Conservation (phyloP, 2,888 invertebrate species). For the Nomada flava region DNA sequence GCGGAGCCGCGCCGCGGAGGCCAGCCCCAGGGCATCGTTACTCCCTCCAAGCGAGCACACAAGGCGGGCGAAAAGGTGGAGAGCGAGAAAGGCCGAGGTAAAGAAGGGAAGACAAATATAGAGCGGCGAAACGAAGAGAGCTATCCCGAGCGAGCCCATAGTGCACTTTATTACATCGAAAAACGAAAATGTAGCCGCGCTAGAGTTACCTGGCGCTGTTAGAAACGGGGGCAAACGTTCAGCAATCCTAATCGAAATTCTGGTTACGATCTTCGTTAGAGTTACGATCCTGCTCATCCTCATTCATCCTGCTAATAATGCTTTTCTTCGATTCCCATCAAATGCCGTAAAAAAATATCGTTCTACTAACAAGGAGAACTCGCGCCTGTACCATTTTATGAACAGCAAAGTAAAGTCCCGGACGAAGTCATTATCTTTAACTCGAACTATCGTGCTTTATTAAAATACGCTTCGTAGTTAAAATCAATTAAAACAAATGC, state of each 20-base stretch:
- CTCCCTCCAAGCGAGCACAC: conserved; percentile 77
- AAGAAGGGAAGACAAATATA: conserved; percentile 61
- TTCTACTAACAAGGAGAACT: too few species aligned
- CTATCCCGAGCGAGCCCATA: conserved; percentile 27
- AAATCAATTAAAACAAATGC: too few species aligned
- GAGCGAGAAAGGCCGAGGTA: conserved; percentile 69
- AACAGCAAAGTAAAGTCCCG: too few species aligned
- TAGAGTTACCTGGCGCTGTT: not conserved
- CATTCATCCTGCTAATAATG: too few species aligned
- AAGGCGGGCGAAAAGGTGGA: conserved; percentile 69
- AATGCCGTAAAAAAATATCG: too few species aligned
- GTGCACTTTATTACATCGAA: conserved; percentile 62
- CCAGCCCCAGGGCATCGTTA: conserved; percentile 82
- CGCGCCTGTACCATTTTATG: too few species aligned
- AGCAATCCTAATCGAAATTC: conserved; percentile 43
- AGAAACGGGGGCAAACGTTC: conserved; percentile 44
- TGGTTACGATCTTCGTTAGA: conserved; percentile 6
- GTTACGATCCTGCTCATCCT: too few species aligned
- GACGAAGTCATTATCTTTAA: too few species aligned
- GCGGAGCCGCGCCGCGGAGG: conserved; percentile 76
- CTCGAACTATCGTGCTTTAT: too few species aligned
- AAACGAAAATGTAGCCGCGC: conserved; percentile 33
- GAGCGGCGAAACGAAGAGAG: conserved; percentile 41
- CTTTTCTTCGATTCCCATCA: too few species aligned
- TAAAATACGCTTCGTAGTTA: too few species aligned